phyloP scores from a whole-genome alignment of 2,797 vertebrate species.

The Odontamblyopus lacepedii region DNA sequence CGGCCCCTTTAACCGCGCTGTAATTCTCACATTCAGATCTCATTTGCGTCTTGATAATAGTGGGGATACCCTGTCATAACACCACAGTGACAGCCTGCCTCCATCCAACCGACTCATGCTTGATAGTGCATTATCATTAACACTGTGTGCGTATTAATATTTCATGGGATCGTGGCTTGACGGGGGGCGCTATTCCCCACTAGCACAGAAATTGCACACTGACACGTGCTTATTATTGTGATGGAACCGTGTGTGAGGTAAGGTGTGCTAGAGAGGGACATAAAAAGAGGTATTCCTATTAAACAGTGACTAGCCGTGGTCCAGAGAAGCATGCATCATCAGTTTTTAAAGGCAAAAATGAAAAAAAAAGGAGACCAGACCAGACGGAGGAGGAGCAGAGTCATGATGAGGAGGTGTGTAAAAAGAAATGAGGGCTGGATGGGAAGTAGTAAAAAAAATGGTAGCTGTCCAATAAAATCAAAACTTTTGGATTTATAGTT shows the following conservation, averaged over 20 bases:
- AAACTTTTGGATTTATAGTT: background rate
- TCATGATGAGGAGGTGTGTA: background rate
- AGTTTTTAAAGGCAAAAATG: conserved; percentile 60
- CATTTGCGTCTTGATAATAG: conserved; percentile 68
- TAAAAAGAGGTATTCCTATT: conserved; percentile 60
- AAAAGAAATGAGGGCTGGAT: conserved; percentile 13
- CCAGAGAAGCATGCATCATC: conserved; percentile 53
- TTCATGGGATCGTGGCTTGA: conserved; percentile 73
- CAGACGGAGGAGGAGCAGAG: conserved; percentile 2
- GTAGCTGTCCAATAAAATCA: background rate
- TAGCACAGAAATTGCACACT: background rate
- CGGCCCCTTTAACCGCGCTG: conserved; percentile 65
- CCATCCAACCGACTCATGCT: conserved; percentile 65
- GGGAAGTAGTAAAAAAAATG: conserved; percentile 7
- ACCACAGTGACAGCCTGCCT: conserved; percentile 58
- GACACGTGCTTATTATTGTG: conserved; percentile 51
- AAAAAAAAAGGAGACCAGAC: conserved; percentile 23
- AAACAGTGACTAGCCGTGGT: conserved; percentile 61
- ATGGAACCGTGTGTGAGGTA: conserved; percentile 63
- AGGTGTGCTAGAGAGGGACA: conserved; percentile 48
- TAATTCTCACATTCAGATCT: conserved; percentile 74
- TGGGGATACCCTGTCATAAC: conserved; percentile 67
- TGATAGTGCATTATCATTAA: conserved; percentile 79
- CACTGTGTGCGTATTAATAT: conserved; percentile 75
- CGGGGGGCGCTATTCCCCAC: conserved; percentile 25